phyloP scores from a whole-genome alignment of 2,888 invertebrate genomes.

The Tortricodes alternella region DNA sequence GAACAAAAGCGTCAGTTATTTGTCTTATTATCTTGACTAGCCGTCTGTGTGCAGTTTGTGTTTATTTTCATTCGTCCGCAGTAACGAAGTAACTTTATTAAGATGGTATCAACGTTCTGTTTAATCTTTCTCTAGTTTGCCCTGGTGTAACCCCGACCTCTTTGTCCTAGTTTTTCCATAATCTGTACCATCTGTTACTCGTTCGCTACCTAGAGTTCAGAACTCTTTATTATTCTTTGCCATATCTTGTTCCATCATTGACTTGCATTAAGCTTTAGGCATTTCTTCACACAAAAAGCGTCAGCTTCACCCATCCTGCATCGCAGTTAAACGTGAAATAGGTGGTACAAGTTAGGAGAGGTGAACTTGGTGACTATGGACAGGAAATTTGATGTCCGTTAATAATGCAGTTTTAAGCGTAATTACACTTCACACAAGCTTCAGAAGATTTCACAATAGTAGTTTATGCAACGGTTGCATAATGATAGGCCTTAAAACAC shows the following conservation, averaged over 20 bases:
- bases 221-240: no score
- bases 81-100: background rate
- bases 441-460: no score
- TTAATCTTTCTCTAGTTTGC: constrained; percentile 22
- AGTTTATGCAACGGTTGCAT: no score
- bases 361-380: no score
- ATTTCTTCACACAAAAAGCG: constrained; percentile 20
- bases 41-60: background rate
- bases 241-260: no score
- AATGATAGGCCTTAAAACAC: no score
- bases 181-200: constrained; percentile 25
- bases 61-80: background rate
- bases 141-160: background rate
- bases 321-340: constrained; percentile 22
- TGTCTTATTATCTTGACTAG: constrained; percentile 4
- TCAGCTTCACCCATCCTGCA: constrained; percentile 13
- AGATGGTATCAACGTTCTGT: background rate
- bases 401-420: no score
- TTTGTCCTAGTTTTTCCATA: constrained; percentile 26
- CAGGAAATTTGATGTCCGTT: no score
- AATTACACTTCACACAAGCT: no score
- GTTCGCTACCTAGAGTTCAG: constrained; percentile 3
- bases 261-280: constrained; percentile 20
- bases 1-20: constrained; percentile 4
- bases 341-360: constrained; percentile 6